These are phyloP conservation scores for Acropternis orthonyx DNA, from an alignment of 2,797 vertebrate species.

Conservation along the genomic window DNA sequence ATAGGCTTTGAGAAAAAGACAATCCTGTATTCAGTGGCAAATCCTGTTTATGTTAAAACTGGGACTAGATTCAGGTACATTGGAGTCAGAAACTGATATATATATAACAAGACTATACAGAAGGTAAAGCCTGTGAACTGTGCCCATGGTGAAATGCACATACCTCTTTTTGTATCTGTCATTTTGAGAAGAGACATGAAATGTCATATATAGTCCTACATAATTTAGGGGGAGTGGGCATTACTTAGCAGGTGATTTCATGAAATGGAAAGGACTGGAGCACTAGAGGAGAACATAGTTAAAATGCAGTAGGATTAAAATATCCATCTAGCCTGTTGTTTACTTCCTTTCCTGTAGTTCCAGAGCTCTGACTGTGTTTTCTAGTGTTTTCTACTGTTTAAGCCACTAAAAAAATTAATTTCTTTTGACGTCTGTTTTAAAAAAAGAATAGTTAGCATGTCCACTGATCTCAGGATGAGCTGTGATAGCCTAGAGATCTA, in stretches of 20 bases:
- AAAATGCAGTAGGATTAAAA: neutral
- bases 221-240: neutral
- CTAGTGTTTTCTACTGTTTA: neutral
- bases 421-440: conserved; percentile 25
- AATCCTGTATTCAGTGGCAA: neutral
- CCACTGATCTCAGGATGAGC: neutral
- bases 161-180: neutral
- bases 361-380: neutral
- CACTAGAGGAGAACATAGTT: neutral
- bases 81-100: neutral
- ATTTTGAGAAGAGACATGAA: neutral
- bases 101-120: neutral
- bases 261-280: neutral
- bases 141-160: neutral
- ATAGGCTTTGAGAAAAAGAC: neutral
- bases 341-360: neutral
- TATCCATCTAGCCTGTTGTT: neutral
- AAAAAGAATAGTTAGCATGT: neutral
- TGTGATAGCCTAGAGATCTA: neutral
- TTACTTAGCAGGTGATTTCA: conserved; percentile 19
- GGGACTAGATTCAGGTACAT: neutral
- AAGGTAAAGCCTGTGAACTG: neutral
- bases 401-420: neutral
- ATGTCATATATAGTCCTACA: neutral
- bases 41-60: neutral